Conservation (phyloP, 2,113 vertebrate genomes). For the Rafetus swinhoei region DNA sequence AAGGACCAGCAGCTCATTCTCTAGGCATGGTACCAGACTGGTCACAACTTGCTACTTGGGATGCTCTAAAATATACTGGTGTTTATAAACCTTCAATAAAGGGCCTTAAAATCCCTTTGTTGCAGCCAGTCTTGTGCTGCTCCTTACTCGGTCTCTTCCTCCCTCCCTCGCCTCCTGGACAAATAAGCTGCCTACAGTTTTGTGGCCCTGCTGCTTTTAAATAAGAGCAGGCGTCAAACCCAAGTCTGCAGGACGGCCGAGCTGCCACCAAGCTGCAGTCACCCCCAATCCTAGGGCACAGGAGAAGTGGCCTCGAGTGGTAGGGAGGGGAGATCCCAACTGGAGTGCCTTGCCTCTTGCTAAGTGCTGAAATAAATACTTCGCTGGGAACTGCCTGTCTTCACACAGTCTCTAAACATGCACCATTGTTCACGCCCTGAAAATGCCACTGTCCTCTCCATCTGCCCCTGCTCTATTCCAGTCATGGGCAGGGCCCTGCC, state of each 20-base stretch:
- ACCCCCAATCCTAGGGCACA: background rate
- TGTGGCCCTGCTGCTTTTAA: rapidly evolving
- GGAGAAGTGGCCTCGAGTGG: rapidly evolving
- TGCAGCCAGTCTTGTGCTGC: background rate
- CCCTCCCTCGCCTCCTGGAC: background rate
- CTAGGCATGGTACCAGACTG: background rate
- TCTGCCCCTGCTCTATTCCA: background rate
- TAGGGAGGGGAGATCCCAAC: background rate
- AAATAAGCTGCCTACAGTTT: background rate
- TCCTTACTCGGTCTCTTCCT: background rate
- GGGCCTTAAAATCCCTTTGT: background rate
- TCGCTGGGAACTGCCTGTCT: background rate
- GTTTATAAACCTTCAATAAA: background rate
- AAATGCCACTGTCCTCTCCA: background rate
- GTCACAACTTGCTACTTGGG: background rate
- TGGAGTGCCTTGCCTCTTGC: background rate
- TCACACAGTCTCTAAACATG: background rate
- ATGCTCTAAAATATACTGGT: rapidly evolving
- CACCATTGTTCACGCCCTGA: background rate
- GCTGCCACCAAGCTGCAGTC: background rate
- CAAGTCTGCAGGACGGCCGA: rapidly evolving
- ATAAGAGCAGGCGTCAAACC: background rate
- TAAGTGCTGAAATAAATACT: background rate
- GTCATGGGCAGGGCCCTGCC: background rate
- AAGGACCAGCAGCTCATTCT: background rate